A percentile compares a stretch with the other conserved stretches of the same genome.
phyloP scores from a whole-genome alignment of 2,113 vertebrate species.

The Aspidoscelis tigris region DNA sequence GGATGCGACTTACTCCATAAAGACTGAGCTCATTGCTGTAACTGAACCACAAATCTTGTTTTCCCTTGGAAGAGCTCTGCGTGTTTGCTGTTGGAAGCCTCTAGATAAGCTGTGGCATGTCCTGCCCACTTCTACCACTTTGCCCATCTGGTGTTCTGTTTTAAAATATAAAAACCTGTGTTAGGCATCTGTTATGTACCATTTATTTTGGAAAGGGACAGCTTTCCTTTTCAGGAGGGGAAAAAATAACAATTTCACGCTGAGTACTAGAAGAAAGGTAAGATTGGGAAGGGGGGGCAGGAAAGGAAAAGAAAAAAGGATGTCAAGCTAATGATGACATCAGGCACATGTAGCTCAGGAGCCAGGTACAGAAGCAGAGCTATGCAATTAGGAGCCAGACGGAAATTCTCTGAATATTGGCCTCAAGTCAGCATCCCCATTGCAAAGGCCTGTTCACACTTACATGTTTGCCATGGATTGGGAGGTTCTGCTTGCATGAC shows the following conservation, averaged over 20 bases:
- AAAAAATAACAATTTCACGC: background rate
- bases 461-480: too few relatives aligned
- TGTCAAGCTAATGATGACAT: background rate
- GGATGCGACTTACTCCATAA: background rate
- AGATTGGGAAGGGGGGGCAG: background rate
- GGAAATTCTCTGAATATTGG: background rate
- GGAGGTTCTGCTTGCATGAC: too few relatives aligned
- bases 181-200: conserved; percentile 19
- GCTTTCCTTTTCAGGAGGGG: background rate
- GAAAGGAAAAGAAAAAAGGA: background rate
- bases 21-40: background rate
- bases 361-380: background rate
- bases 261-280: background rate
- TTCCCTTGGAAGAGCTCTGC: conserved; percentile 4
- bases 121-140: background rate
- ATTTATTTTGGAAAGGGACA: conserved; percentile 13
- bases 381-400: background rate
- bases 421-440: background rate
- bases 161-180: conserved; percentile 20
- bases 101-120: background rate
- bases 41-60: conserved; percentile 22
- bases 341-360: background rate
- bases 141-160: background rate
- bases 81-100: conserved; percentile 25
- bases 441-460: background rate